Conservation (phyloP, 2,888 invertebrate genomes). For the Diarsia mendica region DNA sequence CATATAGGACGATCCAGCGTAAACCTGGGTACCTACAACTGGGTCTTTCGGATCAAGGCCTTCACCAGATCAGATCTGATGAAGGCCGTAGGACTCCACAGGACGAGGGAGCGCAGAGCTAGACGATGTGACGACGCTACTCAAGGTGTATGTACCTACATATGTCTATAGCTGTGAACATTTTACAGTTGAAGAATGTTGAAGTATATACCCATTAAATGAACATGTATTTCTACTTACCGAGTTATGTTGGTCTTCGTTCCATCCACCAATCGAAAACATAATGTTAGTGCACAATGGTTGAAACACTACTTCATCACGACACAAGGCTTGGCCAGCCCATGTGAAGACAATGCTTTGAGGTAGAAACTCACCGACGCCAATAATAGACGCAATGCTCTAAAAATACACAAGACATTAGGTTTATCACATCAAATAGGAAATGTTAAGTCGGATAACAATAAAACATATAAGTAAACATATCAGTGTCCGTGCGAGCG, state of each 20-base stretch:
- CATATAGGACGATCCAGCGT: too few relatives aligned
- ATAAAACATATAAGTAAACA: not conserved
- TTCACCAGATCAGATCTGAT: too few relatives aligned
- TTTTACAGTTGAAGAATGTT: not conserved
- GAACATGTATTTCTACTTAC: slow-evolving; percentile 15
- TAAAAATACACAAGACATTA: slow-evolving; percentile 62
- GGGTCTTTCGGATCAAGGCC: not conserved
- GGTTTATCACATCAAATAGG: not conserved
- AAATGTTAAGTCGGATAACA: not conserved
- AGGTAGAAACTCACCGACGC: slow-evolving; percentile 92
- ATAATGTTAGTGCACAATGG: slow-evolving; percentile 92
- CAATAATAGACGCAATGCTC: slow-evolving; percentile 83
- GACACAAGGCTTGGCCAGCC: slow-evolving; percentile 89
- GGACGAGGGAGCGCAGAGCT: not conserved
- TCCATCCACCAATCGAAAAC: slow-evolving; percentile 92
- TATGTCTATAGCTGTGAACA: not conserved
- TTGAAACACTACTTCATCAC: slow-evolving; percentile 88
- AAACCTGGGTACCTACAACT: too few relatives aligned
- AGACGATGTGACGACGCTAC: not conserved
- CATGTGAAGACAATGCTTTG: slow-evolving; percentile 86
- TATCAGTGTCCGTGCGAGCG: too few relatives aligned
- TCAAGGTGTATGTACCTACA: too few relatives aligned
- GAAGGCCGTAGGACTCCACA: too few relatives aligned
- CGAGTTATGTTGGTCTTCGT: slow-evolving; percentile 82
- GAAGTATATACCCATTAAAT: not conserved